Percentiles rank a stretch among this genome's conserved stretches.
Evolutionary conservation across 2,113 vertebrate species (phyloP).

Genomic region (Stegastes partitus): DNA sequence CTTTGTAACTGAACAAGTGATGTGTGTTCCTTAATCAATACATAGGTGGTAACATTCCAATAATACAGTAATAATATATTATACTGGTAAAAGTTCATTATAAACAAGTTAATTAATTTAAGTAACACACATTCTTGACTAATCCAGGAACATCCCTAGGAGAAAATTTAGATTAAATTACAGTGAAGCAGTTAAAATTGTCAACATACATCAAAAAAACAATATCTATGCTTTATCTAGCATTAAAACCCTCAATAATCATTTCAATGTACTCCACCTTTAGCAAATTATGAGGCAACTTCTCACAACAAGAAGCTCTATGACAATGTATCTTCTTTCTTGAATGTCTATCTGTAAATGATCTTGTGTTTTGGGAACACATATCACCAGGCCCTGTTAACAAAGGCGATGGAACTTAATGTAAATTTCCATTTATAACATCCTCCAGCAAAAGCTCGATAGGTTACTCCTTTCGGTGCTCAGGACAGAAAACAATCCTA

Average conservation of each 20-base stretch:
- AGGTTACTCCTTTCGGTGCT: conserved; percentile 98
- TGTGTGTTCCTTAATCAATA: conserved; percentile 86
- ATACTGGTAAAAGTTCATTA: conserved; percentile 67
- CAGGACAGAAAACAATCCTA: conserved; percentile 69
- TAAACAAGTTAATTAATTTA: background rate
- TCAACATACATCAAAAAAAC: background rate
- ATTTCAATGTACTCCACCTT: too few relatives aligned
- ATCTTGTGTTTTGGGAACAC: conserved; percentile 80
- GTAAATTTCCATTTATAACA: conserved; percentile 99
- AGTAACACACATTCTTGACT: background rate
- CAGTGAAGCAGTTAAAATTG: background rate
- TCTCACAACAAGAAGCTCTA: too few relatives aligned
- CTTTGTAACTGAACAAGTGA: conserved; percentile 95
- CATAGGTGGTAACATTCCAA: too few relatives aligned
- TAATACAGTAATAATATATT: conserved; percentile 84
- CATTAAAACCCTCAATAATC: background rate
- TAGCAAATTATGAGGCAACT: too few relatives aligned
- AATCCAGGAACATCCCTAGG: background rate
- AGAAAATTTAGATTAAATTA: background rate
- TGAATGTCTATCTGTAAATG: background rate
- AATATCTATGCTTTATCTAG: background rate
- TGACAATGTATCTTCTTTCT: too few relatives aligned
- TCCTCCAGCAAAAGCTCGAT: conserved; percentile 97
- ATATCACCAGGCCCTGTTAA: conserved; percentile 90
- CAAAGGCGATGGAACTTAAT: conserved; percentile 91